These are phyloP conservation scores for Anoura caudifer DNA, from an alignment of 2,113 vertebrate genomes.

Conservation along the genomic window DNA sequence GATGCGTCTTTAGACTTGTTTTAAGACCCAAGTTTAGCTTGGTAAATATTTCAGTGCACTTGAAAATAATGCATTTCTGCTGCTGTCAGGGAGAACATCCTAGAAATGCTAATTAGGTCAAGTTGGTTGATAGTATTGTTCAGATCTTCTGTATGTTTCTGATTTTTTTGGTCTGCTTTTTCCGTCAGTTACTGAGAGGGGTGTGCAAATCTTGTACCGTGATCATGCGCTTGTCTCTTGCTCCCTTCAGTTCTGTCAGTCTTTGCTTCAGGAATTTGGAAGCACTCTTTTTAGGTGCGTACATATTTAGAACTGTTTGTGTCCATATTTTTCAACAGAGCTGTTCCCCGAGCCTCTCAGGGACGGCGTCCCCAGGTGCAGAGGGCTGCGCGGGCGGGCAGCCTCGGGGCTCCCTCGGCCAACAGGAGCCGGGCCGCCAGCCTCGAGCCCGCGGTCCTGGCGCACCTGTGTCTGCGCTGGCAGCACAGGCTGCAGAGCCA, in stretches of 20 bases:
- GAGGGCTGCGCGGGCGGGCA: background rate
- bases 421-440: background rate
- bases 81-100: background rate
- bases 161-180: background rate
- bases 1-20: background rate
- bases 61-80: background rate
- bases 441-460: background rate
- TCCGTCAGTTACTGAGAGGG: background rate
- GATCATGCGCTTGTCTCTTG: background rate
- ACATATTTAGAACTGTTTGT: background rate
- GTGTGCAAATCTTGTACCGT: background rate
- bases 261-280: background rate
- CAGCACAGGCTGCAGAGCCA: background rate
- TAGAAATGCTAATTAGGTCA: background rate
- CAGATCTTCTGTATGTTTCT: background rate
- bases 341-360: background rate
- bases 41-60: background rate
- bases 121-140: background rate
- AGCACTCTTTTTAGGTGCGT: background rate
- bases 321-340: background rate
- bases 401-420: background rate
- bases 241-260: background rate
- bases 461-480: background rate
- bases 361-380: background rate
- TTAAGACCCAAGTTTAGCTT: background rate